Evolutionary conservation across 30 jellyfish, hydroid and myxozoan genomes (phyloP), one percentile per base, ranked within the genome.

Genomic region (Phacellophora camtschatica): DNA sequence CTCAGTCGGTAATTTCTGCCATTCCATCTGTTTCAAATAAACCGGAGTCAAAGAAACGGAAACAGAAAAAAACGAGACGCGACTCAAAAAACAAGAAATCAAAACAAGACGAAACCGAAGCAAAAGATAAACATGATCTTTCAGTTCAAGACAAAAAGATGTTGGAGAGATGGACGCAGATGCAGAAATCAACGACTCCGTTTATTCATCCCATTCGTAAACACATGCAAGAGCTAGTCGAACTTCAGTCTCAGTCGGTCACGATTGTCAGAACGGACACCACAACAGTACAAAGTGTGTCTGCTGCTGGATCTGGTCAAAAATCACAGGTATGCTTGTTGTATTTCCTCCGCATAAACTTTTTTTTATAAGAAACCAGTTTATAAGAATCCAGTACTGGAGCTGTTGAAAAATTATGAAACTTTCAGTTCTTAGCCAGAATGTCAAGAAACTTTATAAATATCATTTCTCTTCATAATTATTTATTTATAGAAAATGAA

Each of bases 151-250:
- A 93, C 46, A 74, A 63, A 22, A 48, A 81, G 68, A 62, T 86
- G 89, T 53, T 93, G 69, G 97, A 81, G 39, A 73, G 99, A 11
- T 93, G 99, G 99, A 66, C 87, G 33, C 77, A 93, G 49, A 93
- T 93, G 99, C 99, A 93, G 61, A 86, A 81, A 58, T 22, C 90
- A 15, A 86, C 96, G 15, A 87, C 72, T 16, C 96, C 98, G 57
- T 92, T 92, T 76, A 71, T 92, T 1, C 96, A 92, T 61, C 98
- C 98, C 2, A 92, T 92, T 46, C 84, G 98, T n/a, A 79, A 92
- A n/a, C 98, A 92, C 76, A 84, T 84, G 96, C 54, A 81, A 43
- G 98, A 92, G 2, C 20, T 92, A 56, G 19, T 84, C 22, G 89
- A 92, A 53, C n/a, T 84, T 16, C 79, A 86, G 45, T 10, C 64